These are phyloP conservation scores for Benthosema pterotum DNA, from an alignment of 2,797 vertebrate genomes.

Conservation along the genomic window DNA sequence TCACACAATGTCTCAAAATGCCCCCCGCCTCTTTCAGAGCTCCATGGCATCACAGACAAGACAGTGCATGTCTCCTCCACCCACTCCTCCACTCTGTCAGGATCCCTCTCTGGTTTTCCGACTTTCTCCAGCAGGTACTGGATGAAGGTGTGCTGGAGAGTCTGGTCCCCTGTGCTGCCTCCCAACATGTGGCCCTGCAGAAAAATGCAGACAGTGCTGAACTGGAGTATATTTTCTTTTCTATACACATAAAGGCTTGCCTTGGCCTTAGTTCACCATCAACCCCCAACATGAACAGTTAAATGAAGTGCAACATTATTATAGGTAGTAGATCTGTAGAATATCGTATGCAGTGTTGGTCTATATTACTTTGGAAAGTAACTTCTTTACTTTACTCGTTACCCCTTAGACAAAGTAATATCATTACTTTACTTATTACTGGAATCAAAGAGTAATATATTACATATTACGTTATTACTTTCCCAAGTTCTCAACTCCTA, in stretches of 20 bases:
- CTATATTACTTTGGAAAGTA: too few species aligned
- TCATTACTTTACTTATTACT: too few species aligned
- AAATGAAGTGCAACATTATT: neutral
- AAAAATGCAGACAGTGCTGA: too few species aligned
- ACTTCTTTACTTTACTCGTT: too few species aligned
- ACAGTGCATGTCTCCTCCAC: conserved; percentile 81
- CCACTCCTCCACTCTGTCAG: conserved; percentile 53
- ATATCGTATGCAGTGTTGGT: too few species aligned
- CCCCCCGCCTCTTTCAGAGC: conserved; percentile 57
- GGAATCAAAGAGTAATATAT: too few species aligned
- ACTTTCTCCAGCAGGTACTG: conserved; percentile 83
- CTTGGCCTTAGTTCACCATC: too few species aligned
- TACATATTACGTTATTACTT: too few species aligned
- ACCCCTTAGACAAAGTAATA: too few species aligned
- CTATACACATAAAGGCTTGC: too few species aligned
- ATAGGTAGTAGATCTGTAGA: neutral
- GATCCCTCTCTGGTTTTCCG: conserved; percentile 46
- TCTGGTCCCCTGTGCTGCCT: conserved; percentile 25
- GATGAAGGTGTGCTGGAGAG: conserved; percentile 84
- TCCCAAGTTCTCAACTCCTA: too few species aligned
- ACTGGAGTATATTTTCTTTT: too few species aligned
- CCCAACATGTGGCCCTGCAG: conserved; percentile 59
- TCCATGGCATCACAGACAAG: conserved; percentile 82
- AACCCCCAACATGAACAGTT: neutral
- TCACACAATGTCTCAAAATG: conserved; percentile 85